Base-by-base conservation (phyloP, 2,113 vertebrate species). In the Nestor notabilis region DNA sequence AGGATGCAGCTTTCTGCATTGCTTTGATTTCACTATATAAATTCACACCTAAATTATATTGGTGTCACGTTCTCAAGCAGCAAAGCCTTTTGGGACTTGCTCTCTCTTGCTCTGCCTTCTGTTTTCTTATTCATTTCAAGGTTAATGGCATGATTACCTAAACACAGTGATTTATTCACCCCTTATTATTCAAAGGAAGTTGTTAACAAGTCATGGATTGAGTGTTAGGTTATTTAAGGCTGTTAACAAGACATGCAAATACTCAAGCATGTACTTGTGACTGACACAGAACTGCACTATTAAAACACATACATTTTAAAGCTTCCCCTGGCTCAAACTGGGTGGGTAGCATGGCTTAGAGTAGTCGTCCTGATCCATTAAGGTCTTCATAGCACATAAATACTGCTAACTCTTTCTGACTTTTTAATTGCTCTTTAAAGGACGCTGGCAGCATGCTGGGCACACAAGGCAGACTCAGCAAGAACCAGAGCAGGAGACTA, bases 141-240 rank as follows among this genome's bases (percentile, higher is more conserved):
- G 49, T 89, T 96, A 92, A 87, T 79, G 39, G 21, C 43, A 78
- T 89, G 80, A 89, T 87, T 92, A 76, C 65, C n/a, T 47, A 89
- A 79, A 79, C 17, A 95, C 74, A 95, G 89, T 83, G 87, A 94
- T 96, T 89, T 95, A 95, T 97, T 97, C 95, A 96, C 75, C 27
- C 28, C 41, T 87, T 97, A 91, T 92, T 95, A 95, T 96, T 96
- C 44, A 63, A 95, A 97, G 96, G 95, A 96, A 96, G 94, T 85
- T 92, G 94, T 97, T 97, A 96, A 97, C 94, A 95, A 92, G 89
- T 61, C 92, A 94, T 27, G 74, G 81, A 95, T 91, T 89, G 91
- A 89, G 92, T 97, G 95, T 95, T 97, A 95, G 87, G 91, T 91
- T 96, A 96, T 94, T 96, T 93, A 83, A 96, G 85, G 79, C 88